Evolutionary conservation across 2,113 vertebrate genomes (phyloP).

Genomic region (Hippocampus zosterae): DNA sequence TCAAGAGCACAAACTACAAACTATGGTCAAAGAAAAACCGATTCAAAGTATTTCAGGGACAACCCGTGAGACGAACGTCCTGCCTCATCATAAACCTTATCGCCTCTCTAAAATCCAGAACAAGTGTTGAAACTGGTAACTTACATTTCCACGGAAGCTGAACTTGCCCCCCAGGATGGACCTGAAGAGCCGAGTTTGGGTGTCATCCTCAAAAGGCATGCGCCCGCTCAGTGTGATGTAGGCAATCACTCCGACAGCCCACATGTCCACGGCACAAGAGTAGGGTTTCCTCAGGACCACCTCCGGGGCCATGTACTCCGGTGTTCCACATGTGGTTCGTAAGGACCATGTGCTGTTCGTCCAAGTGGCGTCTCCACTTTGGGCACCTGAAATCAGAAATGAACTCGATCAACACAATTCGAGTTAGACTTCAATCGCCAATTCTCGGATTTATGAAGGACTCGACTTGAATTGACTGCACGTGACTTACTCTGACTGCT

Average conservation of each 20-base stretch:
- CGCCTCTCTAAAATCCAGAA: not conserved
- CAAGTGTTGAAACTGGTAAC: constrained; percentile 10
- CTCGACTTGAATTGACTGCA: too few species aligned
- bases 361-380: not conserved
- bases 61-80: too few species aligned
- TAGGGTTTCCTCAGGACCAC: constrained; percentile 50
- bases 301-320: constrained; percentile 66
- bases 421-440: not conserved
- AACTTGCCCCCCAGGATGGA: constrained; percentile 59
- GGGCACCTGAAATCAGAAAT: not conserved
- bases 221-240: constrained; percentile 65
- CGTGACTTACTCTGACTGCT: not conserved
- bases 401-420: not conserved
- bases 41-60: too few species aligned
- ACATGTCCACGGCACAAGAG: constrained; percentile 62
- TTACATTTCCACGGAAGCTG: constrained; percentile 60
- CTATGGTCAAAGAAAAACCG: not conserved
- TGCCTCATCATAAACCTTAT: not conserved
- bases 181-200: constrained; percentile 47
- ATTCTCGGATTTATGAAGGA: not conserved
- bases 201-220: constrained; percentile 65
- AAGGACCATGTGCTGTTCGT: constrained; percentile 15
- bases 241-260: constrained; percentile 63
- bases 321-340: constrained; percentile 42
- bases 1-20: not conserved